These are phyloP conservation scores for Zoroaster sp. DNA, from an alignment of 53 echinoderm and acorn worm genomes.

Conservation along the genomic window DNA sequence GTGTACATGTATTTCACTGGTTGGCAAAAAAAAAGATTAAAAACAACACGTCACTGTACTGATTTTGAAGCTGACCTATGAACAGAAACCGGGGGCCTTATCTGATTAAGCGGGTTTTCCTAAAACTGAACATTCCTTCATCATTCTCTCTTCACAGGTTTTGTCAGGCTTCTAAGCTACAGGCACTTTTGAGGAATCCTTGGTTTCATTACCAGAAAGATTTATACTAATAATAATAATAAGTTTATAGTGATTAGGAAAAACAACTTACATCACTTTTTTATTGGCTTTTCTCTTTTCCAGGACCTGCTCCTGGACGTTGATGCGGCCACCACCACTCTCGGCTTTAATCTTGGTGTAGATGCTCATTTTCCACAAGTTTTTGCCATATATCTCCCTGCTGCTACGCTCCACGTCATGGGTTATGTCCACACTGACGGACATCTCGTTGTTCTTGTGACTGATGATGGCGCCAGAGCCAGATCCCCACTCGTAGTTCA, in stretches of 20 bases:
- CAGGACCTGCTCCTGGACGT: conserved; percentile 20
- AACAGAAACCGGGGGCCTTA: too few species aligned
- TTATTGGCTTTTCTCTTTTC: conserved; percentile 38
- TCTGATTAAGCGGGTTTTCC: too few species aligned
- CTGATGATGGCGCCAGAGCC: conserved; percentile 24
- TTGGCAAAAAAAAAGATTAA: too few species aligned
- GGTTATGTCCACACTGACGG: background rate
- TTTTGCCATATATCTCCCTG: background rate
- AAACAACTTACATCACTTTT: conserved; percentile 1
- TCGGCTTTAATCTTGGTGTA: conserved; percentile 60
- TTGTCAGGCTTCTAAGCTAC: too few species aligned
- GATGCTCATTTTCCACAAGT: conserved; percentile 23
- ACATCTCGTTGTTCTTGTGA: background rate
- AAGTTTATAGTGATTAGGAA: background rate
- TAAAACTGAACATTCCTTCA: too few species aligned
- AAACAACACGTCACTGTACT: too few species aligned
- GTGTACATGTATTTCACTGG: too few species aligned
- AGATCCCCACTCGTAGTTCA: background rate
- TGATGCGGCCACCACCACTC: conserved; percentile 67
- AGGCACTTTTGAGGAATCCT: too few species aligned
- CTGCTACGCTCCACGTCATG: conserved; percentile 1
- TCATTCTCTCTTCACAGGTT: too few species aligned
- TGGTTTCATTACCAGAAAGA: too few species aligned
- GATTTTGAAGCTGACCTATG: too few species aligned
- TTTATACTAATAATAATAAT: too few species aligned